Base-by-base conservation (phyloP, 2,113 vertebrate genomes). In the Corynorhinus townsendii region DNA sequence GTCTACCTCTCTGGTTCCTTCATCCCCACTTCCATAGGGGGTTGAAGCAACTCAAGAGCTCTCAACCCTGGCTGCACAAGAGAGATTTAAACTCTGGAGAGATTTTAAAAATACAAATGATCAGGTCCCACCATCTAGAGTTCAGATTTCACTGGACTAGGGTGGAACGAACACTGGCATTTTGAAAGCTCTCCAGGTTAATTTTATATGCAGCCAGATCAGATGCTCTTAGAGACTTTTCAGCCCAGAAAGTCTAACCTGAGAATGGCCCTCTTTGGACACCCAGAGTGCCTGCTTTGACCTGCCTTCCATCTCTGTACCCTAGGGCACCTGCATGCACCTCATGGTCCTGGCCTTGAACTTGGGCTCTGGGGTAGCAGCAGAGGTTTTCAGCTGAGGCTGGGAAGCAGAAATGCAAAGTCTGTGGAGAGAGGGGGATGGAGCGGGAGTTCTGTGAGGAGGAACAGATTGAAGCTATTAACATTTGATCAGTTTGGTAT, bases 401-500 rank as follows among this genome's bases (percentile, higher is more conserved):
- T 95, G 95, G 86, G 86, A 98, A 97, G 92, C 92, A 43, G 86
- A 95, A 95, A 19, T 11, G 54, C 79, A 54, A 79, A 1, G 12
- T 5, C 12, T 82, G 81, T 30, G 35, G 93, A 89, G 91, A 96
- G 97, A 96, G 95, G 97, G 93, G 96, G 98, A 94, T 96, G 96
- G 93, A 95, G 95, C 84, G 54, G 86, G 97, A 94, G 97, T 92
- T 96, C 95, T 97, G 96, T 87, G 93, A 95, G 96, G 95, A 96
- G 96, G 97, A 98, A 98, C 98, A 98, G 97, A 98, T 97, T 99
- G 98, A 98, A 99, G 96, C 98, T 97, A 98, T 99, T 98, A 98
- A 98, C 98, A 98, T 98, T 98, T 98, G 97, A 98, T 98, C 98
- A 97, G 96, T 97, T 98, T 98, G 96, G 96, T 98, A 98, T 99